Conservation (phyloP, 2,797 vertebrate genomes). For the Typhlichthys eigenmanni region DNA sequence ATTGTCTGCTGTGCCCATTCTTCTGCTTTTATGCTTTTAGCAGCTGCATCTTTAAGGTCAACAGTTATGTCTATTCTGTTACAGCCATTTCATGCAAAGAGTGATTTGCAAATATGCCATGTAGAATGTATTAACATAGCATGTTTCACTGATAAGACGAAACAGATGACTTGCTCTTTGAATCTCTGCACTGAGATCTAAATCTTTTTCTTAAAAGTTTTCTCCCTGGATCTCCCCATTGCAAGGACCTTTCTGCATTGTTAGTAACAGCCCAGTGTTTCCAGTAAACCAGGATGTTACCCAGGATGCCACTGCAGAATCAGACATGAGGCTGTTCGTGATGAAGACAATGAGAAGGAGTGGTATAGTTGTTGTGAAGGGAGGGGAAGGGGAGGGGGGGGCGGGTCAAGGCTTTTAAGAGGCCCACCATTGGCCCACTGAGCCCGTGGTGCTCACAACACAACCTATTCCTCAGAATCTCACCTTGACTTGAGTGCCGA, state of each 20-base stretch:
- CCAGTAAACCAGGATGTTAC: conserved; percentile 17
- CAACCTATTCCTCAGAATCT: conserved; percentile 49
- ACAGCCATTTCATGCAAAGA: too few relatives aligned
- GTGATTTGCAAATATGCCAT: too few relatives aligned
- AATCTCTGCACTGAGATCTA: not conserved
- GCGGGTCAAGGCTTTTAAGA: conserved; percentile 25
- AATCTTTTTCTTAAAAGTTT: too few relatives aligned
- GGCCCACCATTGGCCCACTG: conserved; percentile 26
- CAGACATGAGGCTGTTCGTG: conserved; percentile 2
- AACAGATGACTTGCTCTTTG: too few relatives aligned
- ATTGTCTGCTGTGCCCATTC: too few relatives aligned
- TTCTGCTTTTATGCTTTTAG: too few relatives aligned
- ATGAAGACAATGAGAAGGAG: conserved; percentile 6
- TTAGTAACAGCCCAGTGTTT: not conserved
- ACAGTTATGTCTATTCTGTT: too few relatives aligned
- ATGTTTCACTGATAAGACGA: too few relatives aligned
- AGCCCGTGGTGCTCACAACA: conserved; percentile 52
- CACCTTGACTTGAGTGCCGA: conserved; percentile 63
- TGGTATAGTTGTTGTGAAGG: not conserved
- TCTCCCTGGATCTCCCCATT: not conserved
- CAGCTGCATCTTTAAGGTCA: too few relatives aligned
- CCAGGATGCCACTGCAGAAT: conserved; percentile 9
- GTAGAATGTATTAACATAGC: too few relatives aligned
- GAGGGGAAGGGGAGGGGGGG: conserved; percentile 13
- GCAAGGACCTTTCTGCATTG: not conserved